These are phyloP conservation scores for Diprion similis DNA, from an alignment of 1,140 invertebrate species.

Conservation along the genomic window DNA sequence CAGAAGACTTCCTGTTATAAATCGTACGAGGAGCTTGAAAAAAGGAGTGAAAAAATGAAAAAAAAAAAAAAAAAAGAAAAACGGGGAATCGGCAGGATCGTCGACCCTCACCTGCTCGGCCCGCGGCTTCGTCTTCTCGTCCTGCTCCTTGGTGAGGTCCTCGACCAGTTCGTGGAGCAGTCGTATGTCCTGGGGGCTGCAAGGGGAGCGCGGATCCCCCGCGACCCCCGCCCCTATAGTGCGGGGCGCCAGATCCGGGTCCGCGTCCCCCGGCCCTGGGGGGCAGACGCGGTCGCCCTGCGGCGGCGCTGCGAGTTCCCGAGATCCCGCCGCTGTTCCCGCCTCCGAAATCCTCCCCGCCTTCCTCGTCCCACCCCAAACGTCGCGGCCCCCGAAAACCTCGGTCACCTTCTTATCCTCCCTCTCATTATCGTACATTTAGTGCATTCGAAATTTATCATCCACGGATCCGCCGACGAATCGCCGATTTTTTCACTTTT, in stretches of 20 bases:
- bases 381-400: background rate
- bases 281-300: background rate
- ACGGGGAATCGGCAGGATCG: too few species aligned
- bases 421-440: background rate
- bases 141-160: slow-evolving; percentile 55
- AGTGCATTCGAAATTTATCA: background rate
- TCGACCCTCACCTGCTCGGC: slow-evolving; percentile 46
- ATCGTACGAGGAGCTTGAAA: too few species aligned
- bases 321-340: too few species aligned
- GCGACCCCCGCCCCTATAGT: slow-evolving; percentile 50
- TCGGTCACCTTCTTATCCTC: background rate
- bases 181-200: slow-evolving; percentile 55
- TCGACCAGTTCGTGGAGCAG: slow-evolving; percentile 55
- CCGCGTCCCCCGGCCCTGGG: background rate
- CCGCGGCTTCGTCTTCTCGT: slow-evolving; percentile 44
- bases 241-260: slow-evolving; percentile 52
- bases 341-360: too few species aligned
- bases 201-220: slow-evolving; percentile 41
- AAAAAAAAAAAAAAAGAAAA: too few species aligned
- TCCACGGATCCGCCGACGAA: too few species aligned
- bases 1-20: too few species aligned
- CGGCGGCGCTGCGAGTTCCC: background rate
- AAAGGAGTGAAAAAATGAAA: too few species aligned
- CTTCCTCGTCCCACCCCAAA: too few species aligned
- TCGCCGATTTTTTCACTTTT: too few species aligned